phyloP scores from a whole-genome alignment of 2,797 vertebrate genomes.

The Aulostomus chinensis region DNA sequence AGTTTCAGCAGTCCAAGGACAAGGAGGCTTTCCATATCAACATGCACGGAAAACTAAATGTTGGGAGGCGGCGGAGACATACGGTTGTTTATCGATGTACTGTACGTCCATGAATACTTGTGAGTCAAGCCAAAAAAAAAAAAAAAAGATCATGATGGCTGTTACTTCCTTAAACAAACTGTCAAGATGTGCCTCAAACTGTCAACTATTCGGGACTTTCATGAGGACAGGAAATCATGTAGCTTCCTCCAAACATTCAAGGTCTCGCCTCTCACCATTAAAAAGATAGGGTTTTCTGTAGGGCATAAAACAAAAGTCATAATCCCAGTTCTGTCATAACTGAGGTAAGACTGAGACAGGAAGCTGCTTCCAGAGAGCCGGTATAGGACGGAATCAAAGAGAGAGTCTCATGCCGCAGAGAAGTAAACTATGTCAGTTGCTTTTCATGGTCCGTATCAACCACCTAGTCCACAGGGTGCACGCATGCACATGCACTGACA shows the following conservation, averaged over 20 bases:
- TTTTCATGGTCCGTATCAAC: slow-evolving; percentile 62
- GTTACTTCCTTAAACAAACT: slow-evolving; percentile 27
- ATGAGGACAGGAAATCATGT: slow-evolving; percentile 35
- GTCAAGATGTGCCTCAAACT: slow-evolving; percentile 11
- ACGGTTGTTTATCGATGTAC: slow-evolving; percentile 54
- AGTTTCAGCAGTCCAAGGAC: slow-evolving; percentile 71
- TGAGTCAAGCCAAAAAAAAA: slow-evolving; percentile 46
- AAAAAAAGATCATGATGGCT: too few species aligned
- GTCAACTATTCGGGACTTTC: slow-evolving; percentile 9
- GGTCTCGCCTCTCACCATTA: slow-evolving; percentile 20
- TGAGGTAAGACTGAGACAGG: slow-evolving; percentile 35
- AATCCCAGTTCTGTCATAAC: slow-evolving; percentile 34
- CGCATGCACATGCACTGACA: background rate
- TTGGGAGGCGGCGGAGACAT: slow-evolving; percentile 52
- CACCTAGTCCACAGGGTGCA: slow-evolving; percentile 40
- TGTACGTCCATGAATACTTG: slow-evolving; percentile 49
- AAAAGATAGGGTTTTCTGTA: slow-evolving; percentile 42
- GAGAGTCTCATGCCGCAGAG: slow-evolving; percentile 41
- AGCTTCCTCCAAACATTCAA: slow-evolving; percentile 29
- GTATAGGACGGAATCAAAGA: slow-evolving; percentile 51
- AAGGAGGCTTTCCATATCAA: slow-evolving; percentile 72
- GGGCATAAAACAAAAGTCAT: slow-evolving; percentile 42
- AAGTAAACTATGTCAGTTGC: slow-evolving; percentile 61
- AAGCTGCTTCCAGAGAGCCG: slow-evolving; percentile 40
- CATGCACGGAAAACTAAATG: slow-evolving; percentile 70